Percentiles rank a stretch among this genome's conserved stretches.
phyloP scores from a whole-genome alignment of 2,113 vertebrate species.

The Cygnus atratus region DNA sequence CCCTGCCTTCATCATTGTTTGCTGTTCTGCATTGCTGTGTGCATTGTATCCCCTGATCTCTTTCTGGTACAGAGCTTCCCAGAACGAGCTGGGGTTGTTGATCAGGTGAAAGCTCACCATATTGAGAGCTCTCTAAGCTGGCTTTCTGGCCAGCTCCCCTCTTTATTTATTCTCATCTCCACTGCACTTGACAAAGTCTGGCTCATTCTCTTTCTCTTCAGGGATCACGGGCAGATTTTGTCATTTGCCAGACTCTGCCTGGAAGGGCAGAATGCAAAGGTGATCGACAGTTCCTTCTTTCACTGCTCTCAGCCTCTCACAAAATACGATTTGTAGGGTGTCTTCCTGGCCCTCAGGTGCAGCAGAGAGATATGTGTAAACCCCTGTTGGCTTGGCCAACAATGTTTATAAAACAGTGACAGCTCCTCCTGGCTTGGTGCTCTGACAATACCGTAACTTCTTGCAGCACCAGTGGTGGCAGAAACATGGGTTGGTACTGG shows the following conservation, averaged over 20 bases:
- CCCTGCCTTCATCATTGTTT: conserved; percentile 64
- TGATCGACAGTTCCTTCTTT: not conserved
- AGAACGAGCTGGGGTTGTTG: conserved; percentile 25
- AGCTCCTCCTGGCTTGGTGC: accelerated
- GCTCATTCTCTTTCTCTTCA: not conserved
- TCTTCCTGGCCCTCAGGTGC: not conserved
- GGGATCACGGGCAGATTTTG: not conserved
- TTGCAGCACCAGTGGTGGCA: not conserved
- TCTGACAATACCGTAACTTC: not conserved
- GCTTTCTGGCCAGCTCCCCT: not conserved
- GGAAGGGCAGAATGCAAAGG: not conserved
- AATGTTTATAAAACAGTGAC: not conserved
- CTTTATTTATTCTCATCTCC: not conserved
- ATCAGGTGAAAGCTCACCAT: conserved; percentile 45
- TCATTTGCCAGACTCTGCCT: not conserved
- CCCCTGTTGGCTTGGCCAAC: not conserved
- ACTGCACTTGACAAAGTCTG: not conserved
- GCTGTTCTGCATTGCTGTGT: conserved; percentile 46
- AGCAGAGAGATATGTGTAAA: not conserved
- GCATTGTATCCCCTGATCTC: conserved; percentile 53
- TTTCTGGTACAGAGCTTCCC: conserved; percentile 64
- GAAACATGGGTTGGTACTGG: not conserved
- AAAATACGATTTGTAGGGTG: not conserved
- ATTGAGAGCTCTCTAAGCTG: not conserved
- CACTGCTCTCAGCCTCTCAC: not conserved